phyloP scores from a whole-genome alignment of 2,113 vertebrate genomes.

The Vombatus ursinus region DNA sequence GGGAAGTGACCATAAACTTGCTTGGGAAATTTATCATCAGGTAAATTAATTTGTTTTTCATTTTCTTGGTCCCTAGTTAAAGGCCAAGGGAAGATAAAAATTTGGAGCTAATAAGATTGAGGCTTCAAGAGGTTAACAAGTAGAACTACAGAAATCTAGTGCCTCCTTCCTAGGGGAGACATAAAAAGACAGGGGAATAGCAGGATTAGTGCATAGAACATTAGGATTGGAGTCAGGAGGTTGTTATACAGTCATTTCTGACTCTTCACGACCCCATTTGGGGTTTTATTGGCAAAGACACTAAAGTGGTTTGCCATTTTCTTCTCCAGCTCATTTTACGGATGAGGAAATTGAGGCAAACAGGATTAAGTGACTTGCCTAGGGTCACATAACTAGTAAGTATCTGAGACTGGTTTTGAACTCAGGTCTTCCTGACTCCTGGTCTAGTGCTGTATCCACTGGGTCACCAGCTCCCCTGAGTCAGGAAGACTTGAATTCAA shows the following conservation, averaged over 20 bases:
- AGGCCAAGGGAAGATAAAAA: not conserved
- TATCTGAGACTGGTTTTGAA: not conserved
- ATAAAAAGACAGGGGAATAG: not conserved
- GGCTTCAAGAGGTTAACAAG: not conserved
- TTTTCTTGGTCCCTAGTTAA: not conserved
- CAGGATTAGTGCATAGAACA: not conserved
- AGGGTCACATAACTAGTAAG: not conserved
- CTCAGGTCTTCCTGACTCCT: too few relatives aligned
- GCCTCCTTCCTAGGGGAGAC: not conserved
- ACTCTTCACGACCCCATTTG: not conserved
- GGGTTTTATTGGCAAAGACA: too few relatives aligned
- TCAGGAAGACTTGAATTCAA: too few relatives aligned
- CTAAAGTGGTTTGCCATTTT: not conserved
- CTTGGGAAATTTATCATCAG: not conserved
- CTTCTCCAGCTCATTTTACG: not conserved
- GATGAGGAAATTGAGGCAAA: not conserved
- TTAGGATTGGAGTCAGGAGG: not conserved
- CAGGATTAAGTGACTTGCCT: not conserved
- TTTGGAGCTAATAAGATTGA: not conserved
- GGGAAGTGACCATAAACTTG: not conserved
- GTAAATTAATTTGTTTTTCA: not conserved
- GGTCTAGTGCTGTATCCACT: not conserved
- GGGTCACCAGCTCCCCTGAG: too few relatives aligned
- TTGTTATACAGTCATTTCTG: not conserved
- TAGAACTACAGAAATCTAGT: not conserved